phyloP scores from a whole-genome alignment of 2,113 vertebrate genomes.

The Lagopus leucura region DNA sequence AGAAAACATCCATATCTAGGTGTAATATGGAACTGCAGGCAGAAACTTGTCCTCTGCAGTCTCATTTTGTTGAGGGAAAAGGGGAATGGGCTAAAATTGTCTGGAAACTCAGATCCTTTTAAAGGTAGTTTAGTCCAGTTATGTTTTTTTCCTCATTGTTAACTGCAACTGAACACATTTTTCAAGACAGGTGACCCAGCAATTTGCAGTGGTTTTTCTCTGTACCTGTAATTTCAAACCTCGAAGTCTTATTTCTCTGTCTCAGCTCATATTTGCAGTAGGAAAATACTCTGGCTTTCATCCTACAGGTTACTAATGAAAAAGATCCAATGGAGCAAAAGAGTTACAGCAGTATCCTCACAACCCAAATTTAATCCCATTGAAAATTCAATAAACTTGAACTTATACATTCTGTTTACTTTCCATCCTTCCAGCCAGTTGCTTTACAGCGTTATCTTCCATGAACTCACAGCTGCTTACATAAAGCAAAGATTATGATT shows the following conservation, averaged over 20 bases:
- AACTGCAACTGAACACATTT: not conserved
- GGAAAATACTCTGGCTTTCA: not conserved
- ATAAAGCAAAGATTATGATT: conserved; percentile 20
- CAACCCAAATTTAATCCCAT: not conserved
- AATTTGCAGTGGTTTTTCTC: not conserved
- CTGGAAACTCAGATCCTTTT: not conserved
- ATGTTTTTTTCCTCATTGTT: not conserved
- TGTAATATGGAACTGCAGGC: not conserved
- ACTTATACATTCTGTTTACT: conserved; percentile 13
- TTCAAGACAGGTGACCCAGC: not conserved
- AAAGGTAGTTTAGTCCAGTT: not conserved
- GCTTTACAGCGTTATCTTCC: not conserved
- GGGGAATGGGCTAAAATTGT: not conserved
- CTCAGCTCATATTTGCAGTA: not conserved
- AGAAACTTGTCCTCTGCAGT: not conserved
- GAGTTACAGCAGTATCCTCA: not conserved
- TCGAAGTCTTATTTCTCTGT: not conserved
- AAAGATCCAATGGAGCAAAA: not conserved
- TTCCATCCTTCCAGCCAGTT: not conserved
- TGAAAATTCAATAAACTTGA: conserved; percentile 20
- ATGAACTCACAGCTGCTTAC: not conserved
- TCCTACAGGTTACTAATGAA: not conserved
- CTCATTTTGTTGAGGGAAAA: not conserved
- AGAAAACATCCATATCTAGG: not conserved
- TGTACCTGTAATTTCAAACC: not conserved